Evolutionary conservation across 1,140 invertebrate species (phyloP).

Genomic region (Asbolus verrucosus): DNA sequence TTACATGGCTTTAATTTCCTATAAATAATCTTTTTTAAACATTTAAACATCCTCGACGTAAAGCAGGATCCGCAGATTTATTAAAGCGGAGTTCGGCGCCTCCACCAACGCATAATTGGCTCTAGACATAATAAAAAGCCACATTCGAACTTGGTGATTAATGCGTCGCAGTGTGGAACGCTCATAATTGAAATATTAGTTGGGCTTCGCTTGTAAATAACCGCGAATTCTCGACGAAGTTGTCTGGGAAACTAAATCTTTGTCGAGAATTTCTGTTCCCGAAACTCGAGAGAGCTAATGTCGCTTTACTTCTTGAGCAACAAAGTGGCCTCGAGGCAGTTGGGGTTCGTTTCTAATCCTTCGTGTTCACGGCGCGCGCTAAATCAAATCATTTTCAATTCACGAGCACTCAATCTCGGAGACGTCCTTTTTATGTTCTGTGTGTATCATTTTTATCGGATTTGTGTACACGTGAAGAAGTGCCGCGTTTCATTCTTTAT

Average conservation of each 20-base stretch:
- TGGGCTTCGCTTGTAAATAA: constrained; percentile 31
- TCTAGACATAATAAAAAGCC: constrained; percentile 2
- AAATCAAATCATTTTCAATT: constrained; percentile 39
- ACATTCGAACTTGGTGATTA: constrained; percentile 17
- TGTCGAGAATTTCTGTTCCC: constrained; percentile 9
- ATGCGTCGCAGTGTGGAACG: constrained; percentile 19
- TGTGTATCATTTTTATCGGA: constrained; percentile 14
- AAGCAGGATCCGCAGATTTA: constrained; percentile 35
- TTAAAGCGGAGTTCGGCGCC: constrained; percentile 22
- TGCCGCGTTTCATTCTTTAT: constrained; percentile 8
- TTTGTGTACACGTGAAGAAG: constrained; percentile 1
- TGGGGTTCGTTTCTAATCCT: constrained; percentile 32
- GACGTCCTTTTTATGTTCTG: constrained; percentile 1
- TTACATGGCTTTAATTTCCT: constrained; percentile 26
- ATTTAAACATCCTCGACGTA: no score
- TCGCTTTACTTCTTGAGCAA: constrained; percentile 25
- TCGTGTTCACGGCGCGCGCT: constrained; percentile 20
- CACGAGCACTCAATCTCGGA: constrained; percentile 27
- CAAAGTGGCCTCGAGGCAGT: constrained; percentile 33
- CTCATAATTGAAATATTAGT: constrained; percentile 30
- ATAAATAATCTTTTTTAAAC: neutral
- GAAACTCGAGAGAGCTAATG: constrained; percentile 25
- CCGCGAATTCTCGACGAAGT: constrained; percentile 13
- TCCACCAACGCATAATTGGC: constrained; percentile 19
- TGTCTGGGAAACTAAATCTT: constrained; percentile 36